These are phyloP conservation scores for Orycteropus afer DNA, from an alignment of 2,113 vertebrate genomes.

Conservation along the genomic window DNA sequence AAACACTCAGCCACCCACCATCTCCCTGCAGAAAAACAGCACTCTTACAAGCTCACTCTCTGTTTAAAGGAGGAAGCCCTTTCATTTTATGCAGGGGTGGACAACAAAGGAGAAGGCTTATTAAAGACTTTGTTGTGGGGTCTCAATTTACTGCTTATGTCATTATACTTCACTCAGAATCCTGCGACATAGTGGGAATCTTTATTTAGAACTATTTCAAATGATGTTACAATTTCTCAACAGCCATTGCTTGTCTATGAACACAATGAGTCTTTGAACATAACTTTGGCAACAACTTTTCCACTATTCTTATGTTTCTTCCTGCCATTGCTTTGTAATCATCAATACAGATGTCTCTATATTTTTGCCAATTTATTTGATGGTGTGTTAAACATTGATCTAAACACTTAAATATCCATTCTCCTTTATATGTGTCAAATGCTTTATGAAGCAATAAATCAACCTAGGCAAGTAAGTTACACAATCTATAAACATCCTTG, in stretches of 20 bases:
- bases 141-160: not conserved
- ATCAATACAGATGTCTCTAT: constrained; percentile 58
- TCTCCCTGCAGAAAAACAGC: not conserved
- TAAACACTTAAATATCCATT: constrained; percentile 61
- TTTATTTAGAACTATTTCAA: constrained; percentile 30
- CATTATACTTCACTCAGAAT: not conserved
- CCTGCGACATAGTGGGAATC: not conserved
- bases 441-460: constrained; percentile 74
- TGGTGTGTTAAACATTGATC: constrained; percentile 60
- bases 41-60: not conserved
- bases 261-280: not conserved
- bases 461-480: not conserved
- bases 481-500: constrained; percentile 44
- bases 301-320: not conserved
- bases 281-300: not conserved
- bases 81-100: not conserved
- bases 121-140: not conserved
- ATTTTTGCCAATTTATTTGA: constrained; percentile 71
- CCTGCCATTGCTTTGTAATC: constrained; percentile 52
- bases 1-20: not conserved
- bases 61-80: not conserved
- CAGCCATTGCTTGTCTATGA: not conserved
- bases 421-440: constrained; percentile 59
- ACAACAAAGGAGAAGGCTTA: not conserved
- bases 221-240: constrained; percentile 42